Percentiles rank a stretch among this genome's conserved stretches.
Conservation (phyloP, 2,797 vertebrate species). For the Euthynnus affinis region DNA sequence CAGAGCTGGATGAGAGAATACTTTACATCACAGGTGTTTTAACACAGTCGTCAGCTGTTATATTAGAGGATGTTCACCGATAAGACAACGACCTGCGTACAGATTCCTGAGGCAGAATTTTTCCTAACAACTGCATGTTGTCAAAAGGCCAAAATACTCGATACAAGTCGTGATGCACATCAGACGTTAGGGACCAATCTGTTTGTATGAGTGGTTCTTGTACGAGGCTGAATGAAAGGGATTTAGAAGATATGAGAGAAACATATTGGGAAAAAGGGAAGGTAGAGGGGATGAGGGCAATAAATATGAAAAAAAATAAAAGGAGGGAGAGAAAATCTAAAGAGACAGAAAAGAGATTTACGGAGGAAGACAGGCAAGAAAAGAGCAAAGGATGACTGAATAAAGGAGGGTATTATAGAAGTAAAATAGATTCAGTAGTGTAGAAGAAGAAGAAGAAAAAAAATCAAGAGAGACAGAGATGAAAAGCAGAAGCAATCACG, state of each 20-base stretch:
- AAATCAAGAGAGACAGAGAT: neutral
- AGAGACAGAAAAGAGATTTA: neutral
- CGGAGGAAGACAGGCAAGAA: neutral
- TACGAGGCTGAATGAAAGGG: neutral
- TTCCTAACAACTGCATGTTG: neutral
- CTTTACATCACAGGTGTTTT: too few relatives aligned
- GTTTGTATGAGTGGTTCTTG: neutral
- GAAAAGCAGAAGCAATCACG: conserved; percentile 1
- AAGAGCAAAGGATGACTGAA: neutral
- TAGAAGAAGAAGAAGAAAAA: too few relatives aligned
- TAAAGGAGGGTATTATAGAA: neutral
- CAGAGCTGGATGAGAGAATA: too few relatives aligned
- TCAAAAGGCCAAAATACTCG: neutral
- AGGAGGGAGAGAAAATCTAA: neutral
- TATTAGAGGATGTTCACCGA: neutral
- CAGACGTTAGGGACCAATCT: neutral
- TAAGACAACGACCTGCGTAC: too few relatives aligned
- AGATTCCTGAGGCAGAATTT: neutral
- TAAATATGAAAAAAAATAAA: neutral
- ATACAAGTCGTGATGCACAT: neutral
- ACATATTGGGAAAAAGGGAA: neutral
- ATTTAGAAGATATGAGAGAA: neutral
- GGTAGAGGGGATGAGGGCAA: neutral
- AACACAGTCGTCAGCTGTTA: too few relatives aligned
- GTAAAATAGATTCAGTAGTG: neutral